Evolutionary conservation across 2,113 vertebrate species (phyloP).

Genomic region (Pungitius pungitius): DNA sequence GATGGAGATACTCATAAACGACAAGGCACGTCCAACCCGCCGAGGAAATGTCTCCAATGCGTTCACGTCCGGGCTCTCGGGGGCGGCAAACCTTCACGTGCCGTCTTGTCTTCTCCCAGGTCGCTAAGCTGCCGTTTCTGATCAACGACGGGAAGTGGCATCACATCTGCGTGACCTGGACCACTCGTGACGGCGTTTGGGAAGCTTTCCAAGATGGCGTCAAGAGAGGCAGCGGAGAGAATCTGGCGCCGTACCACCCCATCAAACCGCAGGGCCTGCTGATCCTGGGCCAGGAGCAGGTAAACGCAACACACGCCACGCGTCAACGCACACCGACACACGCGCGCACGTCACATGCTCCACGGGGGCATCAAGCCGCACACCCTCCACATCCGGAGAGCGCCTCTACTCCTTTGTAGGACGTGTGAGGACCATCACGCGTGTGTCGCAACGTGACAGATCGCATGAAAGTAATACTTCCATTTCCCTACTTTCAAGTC

Average conservation of each 20-base stretch:
- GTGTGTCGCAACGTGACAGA: neutral
- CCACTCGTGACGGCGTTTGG: slow-evolving; percentile 96
- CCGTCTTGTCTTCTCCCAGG: slow-evolving; percentile 73
- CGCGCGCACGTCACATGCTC: neutral
- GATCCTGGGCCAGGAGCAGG: slow-evolving; percentile 98
- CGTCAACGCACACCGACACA: too few relatives aligned
- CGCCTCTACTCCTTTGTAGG: neutral
- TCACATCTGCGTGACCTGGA: slow-evolving; percentile 97
- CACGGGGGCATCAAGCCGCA: neutral
- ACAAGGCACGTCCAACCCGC: slow-evolving; percentile 84
- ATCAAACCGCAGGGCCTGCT: slow-evolving; percentile 95
- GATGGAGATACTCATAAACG: slow-evolving; percentile 97
- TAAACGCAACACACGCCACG: slow-evolving; percentile 52
- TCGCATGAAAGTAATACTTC: neutral
- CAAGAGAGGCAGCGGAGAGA: slow-evolving; percentile 91
- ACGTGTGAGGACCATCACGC: neutral
- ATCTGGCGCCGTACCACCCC: slow-evolving; percentile 95
- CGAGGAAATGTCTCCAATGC: too few relatives aligned
- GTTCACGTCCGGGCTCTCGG: neutral
- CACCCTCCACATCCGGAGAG: neutral
- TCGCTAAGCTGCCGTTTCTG: slow-evolving; percentile 94
- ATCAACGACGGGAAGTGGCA: slow-evolving; percentile 99
- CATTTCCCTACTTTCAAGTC: slow-evolving; percentile 7
- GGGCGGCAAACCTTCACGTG: neutral
- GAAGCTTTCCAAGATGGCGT: slow-evolving; percentile 97